Evolutionary conservation across 1,140 invertebrate genomes (phyloP).

Genomic region (Psilanteris sp.): DNA sequence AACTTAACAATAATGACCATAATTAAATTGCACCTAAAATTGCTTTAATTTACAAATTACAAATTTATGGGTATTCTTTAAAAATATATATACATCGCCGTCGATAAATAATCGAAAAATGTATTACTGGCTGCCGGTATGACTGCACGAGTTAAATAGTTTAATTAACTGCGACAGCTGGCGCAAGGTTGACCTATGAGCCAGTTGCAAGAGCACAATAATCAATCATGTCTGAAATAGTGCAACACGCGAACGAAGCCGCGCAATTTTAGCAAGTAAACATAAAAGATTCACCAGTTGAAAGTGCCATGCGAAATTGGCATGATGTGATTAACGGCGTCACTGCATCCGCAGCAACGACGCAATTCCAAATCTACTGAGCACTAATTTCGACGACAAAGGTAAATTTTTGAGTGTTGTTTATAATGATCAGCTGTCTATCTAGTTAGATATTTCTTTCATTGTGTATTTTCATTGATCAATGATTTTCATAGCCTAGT

Average conservation of each 20-base stretch:
- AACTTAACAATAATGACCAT: too few species aligned
- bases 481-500: conserved; percentile 7
- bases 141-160: too few species aligned
- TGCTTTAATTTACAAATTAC: too few species aligned
- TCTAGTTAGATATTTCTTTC: conserved; percentile 71
- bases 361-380: conserved; percentile 21
- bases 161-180: too few species aligned
- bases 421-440: conserved; percentile 78
- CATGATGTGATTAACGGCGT: conserved; percentile 69
- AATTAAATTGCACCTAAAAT: too few species aligned
- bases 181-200: too few species aligned
- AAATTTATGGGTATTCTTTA: too few species aligned
- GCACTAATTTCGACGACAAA: conserved; percentile 60
- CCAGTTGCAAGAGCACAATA: too few species aligned
- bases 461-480: conserved; percentile 42
- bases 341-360: conserved; percentile 45
- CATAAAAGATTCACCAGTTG: conserved; percentile 72
- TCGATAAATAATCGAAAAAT: too few species aligned
- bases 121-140: too few species aligned
- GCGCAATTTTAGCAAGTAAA: conserved; percentile 66
- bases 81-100: too few species aligned
- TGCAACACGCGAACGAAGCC: conserved; percentile 63
- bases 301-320: conserved; percentile 42
- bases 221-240: conserved; percentile 66
- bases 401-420: conserved; percentile 72